Percentiles rank a stretch among this genome's conserved stretches.
Conservation (phyloP, 2,797 vertebrate species). For the Aplochiton taeniatus region DNA sequence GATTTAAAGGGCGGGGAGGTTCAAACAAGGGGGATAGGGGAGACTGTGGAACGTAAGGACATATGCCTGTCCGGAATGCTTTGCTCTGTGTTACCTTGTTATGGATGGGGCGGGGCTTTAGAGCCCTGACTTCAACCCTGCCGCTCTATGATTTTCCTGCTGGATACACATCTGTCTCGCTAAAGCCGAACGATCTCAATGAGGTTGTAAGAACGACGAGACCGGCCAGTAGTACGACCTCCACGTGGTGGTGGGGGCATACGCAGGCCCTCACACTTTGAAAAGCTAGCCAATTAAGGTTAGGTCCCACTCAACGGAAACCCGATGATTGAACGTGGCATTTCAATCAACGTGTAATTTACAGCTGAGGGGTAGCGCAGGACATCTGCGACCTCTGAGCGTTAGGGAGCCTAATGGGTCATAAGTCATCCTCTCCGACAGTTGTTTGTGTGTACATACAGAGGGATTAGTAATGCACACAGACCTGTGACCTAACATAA, state of each 20-base stretch:
- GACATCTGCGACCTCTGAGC: no score
- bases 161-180: no score
- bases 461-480: constrained; percentile 15
- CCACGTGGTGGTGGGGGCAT: no score
- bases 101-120: constrained; percentile 28
- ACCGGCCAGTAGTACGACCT: no score
- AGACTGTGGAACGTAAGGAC: constrained; percentile 30
- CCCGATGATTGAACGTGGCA: neutral
- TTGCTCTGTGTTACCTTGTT: constrained; percentile 31
- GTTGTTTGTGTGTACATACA: constrained; percentile 16
- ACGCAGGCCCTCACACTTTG: no score
- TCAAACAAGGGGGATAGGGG: constrained; percentile 29
- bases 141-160: neutral
- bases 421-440: neutral
- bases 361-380: neutral
- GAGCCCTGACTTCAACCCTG: constrained; percentile 19
- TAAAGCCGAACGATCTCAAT: no score
- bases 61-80: constrained; percentile 26
- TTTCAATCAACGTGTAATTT: neutral
- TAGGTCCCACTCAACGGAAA: no score
- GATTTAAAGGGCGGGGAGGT: constrained; percentile 45
- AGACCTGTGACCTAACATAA: constrained; percentile 16
- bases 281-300: no score
- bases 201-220: no score
- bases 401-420: neutral